Percentiles rank a stretch among this genome's conserved stretches.
Conservation (phyloP, 2,888 invertebrate species). For the Dryococelus australis region DNA sequence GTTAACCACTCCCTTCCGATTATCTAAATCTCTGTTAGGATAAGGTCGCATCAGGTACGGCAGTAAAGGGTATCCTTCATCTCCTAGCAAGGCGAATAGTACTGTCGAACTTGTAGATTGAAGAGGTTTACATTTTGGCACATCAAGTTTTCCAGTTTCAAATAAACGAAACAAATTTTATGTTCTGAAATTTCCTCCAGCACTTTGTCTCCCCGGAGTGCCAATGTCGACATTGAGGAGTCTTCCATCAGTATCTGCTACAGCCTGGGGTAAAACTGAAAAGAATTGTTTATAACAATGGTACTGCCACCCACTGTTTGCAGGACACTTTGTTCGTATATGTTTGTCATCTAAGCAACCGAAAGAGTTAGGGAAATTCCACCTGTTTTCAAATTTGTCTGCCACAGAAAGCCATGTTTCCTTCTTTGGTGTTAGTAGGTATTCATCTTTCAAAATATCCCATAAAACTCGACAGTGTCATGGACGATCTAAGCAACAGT, state of each 20-base stretch:
- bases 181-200: slow-evolving; percentile 5
- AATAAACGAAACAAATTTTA: background rate
- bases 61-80: slow-evolving; percentile 20
- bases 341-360: background rate
- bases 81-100: background rate
- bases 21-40: too few species aligned
- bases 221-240: background rate
- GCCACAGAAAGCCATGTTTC: too few species aligned
- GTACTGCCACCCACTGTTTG: background rate
- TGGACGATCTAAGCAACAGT: too few species aligned
- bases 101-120: too few species aligned
- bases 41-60: slow-evolving; percentile 5
- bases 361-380: too few species aligned
- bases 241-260: background rate
- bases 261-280: background rate
- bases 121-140: background rate
- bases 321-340: background rate
- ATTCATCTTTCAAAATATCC: too few species aligned
- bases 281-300: background rate
- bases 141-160: background rate
- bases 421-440: too few species aligned
- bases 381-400: too few species aligned
- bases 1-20: too few species aligned
- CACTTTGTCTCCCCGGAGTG: slow-evolving; percentile 25
- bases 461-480: too few species aligned